A percentile compares a stretch with the other conserved stretches of the same genome.
Evolutionary conservation across 2,113 vertebrate species (phyloP).

Genomic region (Cyanoramphus novaezelandiae): DNA sequence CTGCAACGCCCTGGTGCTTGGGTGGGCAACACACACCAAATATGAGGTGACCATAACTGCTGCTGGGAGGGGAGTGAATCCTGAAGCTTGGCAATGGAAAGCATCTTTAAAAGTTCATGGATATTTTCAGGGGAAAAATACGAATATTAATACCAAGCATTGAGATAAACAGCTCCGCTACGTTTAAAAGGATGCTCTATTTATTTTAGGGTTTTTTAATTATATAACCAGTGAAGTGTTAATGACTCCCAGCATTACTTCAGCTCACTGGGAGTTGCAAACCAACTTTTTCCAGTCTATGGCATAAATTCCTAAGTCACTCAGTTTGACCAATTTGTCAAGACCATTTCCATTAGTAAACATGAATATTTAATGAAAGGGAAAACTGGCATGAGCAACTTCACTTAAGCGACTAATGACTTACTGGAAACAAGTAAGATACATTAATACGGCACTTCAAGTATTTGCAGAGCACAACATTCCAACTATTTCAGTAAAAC

Average conservation of each 20-base stretch:
- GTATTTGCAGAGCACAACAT: conserved; percentile 13
- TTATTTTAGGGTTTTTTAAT: conserved; percentile 75
- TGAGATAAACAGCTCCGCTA: conserved; percentile 37
- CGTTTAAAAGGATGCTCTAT: conserved; percentile 58
- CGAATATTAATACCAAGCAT: background rate
- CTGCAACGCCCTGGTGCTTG: fast-evolving
- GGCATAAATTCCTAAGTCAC: conserved; percentile 70
- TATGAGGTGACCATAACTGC: fast-evolving
- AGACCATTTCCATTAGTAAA: conserved; percentile 80
- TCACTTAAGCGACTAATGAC: conserved; percentile 71
- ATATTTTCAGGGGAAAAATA: background rate
- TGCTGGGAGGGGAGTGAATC: background rate
- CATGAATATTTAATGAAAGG: conserved; percentile 81
- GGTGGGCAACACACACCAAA: background rate
- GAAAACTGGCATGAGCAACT: conserved; percentile 71
- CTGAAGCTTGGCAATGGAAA: background rate
- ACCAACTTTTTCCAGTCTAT: conserved; percentile 62
- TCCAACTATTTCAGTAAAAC: background rate
- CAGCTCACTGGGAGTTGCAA: conserved; percentile 59
- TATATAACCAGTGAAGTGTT: conserved; percentile 77
- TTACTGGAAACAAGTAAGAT: conserved; percentile 71
- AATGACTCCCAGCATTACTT: conserved; percentile 74
- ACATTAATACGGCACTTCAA: conserved; percentile 34
- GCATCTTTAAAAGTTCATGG: background rate
- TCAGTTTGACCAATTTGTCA: conserved; percentile 76